Percentiles rank a stretch among this genome's conserved stretches.
Conservation (phyloP, 2,113 vertebrate species). For the Sinocyclocheilus anophthalmus region DNA sequence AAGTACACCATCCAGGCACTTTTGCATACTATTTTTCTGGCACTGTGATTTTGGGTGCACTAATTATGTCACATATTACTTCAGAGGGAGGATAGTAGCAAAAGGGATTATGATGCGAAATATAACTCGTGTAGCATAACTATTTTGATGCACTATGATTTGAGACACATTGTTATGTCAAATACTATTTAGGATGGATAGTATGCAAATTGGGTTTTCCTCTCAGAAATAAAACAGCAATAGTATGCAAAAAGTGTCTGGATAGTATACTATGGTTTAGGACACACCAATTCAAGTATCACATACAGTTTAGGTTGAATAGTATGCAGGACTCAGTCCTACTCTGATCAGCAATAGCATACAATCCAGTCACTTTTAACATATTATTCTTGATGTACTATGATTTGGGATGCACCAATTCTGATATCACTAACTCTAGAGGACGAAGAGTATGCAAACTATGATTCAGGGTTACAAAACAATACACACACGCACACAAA, state of each 20-base stretch:
- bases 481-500: background rate
- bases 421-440: background rate
- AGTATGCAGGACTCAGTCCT: no score
- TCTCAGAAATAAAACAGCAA: background rate
- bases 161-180: background rate
- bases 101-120: no score
- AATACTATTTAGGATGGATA: background rate
- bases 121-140: background rate
- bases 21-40: background rate
- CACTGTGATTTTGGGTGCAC: background rate
- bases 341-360: no score
- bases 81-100: no score
- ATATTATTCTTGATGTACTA: background rate
- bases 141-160: background rate
- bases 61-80: background rate
- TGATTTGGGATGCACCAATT: background rate
- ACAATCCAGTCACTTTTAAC: background rate
- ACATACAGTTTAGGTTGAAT: no score
- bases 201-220: background rate
- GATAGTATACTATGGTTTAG: no score
- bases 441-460: background rate
- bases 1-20: no score
- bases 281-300: no score
- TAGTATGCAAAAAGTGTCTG: no score
- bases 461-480: background rate